These are phyloP conservation scores for Aradophagus sp. DNA, from an alignment of 1,140 invertebrate species.

Conservation along the genomic window DNA sequence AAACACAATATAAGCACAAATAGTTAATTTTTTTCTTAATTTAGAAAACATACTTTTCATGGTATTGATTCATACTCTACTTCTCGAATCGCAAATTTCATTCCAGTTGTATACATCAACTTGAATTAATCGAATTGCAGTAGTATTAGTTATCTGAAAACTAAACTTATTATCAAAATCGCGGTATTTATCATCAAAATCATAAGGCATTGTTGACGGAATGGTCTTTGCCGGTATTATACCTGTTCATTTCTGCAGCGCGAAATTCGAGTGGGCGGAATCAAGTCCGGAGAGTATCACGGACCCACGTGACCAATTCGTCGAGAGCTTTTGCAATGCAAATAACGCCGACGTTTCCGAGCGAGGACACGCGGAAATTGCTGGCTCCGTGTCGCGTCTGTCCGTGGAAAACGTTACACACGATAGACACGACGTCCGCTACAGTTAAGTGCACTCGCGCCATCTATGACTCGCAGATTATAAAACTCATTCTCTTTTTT, in stretches of 20 bases:
- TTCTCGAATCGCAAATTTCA: too few species aligned
- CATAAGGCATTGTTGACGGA: slow-evolving; percentile 25
- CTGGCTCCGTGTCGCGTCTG: slow-evolving; percentile 53
- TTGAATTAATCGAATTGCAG: slow-evolving; percentile 7
- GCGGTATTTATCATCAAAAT: slow-evolving; percentile 26
- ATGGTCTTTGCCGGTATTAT: slow-evolving; percentile 29
- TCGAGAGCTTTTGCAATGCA: slow-evolving; percentile 67
- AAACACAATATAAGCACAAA: too few species aligned
- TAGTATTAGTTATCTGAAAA: neutral
- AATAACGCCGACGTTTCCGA: slow-evolving; percentile 59
- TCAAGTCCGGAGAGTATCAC: slow-evolving; percentile 37
- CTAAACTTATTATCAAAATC: neutral
- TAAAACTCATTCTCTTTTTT: too few species aligned
- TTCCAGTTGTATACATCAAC: too few species aligned
- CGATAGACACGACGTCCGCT: slow-evolving; percentile 33
- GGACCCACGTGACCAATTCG: slow-evolving; percentile 47
- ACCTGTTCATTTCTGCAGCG: slow-evolving; percentile 53
- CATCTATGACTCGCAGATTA: too few species aligned
- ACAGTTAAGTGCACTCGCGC: slow-evolving; percentile 50
- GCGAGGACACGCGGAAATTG: slow-evolving; percentile 49
- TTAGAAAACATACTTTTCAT: too few species aligned
- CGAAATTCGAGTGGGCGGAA: slow-evolving; percentile 56
- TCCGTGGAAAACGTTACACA: slow-evolving; percentile 43
- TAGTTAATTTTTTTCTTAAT: too few species aligned
- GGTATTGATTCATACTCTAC: too few species aligned